Evolutionary conservation across 2,113 vertebrate genomes (phyloP).

Genomic region (Accipiter virgatus): DNA sequence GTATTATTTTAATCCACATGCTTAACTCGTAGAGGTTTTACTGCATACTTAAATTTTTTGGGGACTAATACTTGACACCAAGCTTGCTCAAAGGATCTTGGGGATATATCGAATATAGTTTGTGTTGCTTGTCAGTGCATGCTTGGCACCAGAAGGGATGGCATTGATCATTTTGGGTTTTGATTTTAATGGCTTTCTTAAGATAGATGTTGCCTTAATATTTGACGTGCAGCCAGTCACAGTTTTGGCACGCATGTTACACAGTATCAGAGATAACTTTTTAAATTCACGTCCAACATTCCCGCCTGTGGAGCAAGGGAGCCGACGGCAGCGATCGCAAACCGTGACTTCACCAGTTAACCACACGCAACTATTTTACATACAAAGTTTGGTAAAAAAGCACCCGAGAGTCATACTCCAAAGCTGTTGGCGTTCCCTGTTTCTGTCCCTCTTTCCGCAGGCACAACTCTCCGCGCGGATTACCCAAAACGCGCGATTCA

Average conservation of each 20-base stretch:
- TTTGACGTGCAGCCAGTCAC: neutral
- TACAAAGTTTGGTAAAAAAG: too few relatives aligned
- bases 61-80: neutral
- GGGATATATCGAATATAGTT: neutral
- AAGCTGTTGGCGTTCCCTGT: neutral
- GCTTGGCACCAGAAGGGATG: neutral
- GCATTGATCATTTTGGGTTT: neutral
- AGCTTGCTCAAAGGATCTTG: neutral
- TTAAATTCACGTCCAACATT: neutral
- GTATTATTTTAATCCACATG: neutral
- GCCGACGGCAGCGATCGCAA: accelerated
- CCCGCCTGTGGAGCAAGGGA: neutral
- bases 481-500: neutral
- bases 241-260: neutral
- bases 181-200: neutral
- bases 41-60: neutral
- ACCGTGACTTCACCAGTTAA: neutral
- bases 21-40: neutral
- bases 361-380: accelerated
- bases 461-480: accelerated
- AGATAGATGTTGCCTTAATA: neutral
- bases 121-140: neutral
- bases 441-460: neutral
- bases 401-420: too few relatives aligned
- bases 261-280: neutral